phyloP scores from a whole-genome alignment of 2,888 invertebrate genomes.

The Amphipyra tragopoginis region DNA sequence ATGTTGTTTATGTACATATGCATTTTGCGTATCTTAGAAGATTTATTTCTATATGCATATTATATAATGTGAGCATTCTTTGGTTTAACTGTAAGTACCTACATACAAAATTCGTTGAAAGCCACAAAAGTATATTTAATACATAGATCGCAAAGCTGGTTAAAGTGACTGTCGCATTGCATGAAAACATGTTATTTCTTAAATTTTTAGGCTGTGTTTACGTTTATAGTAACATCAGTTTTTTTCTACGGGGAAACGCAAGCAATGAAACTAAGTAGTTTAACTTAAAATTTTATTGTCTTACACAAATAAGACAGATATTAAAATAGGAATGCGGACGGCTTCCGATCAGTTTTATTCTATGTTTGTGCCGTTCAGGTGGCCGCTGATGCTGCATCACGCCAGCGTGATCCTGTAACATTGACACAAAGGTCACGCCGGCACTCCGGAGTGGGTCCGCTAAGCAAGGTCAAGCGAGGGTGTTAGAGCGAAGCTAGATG shows the following conservation, averaged over 20 bases:
- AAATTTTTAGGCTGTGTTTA: background rate
- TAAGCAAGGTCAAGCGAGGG: slow-evolving; percentile 83
- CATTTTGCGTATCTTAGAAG: no score
- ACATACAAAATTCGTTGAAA: no score
- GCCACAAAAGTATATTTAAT: background rate
- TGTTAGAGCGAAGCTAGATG: slow-evolving; percentile 88
- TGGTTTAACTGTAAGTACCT: no score
- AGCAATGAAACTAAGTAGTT: slow-evolving; percentile 75
- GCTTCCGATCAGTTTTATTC: slow-evolving; percentile 73
- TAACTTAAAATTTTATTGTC: slow-evolving; percentile 85
- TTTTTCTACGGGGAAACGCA: slow-evolving; percentile 61
- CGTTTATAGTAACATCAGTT: background rate
- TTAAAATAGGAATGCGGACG: slow-evolving; percentile 85
- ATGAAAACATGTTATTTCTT: slow-evolving; percentile 13
- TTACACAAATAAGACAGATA: slow-evolving; percentile 79
- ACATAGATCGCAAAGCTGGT: slow-evolving; percentile 57
- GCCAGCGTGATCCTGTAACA: slow-evolving; percentile 88
- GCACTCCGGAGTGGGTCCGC: slow-evolving; percentile 73
- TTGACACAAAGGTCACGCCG: slow-evolving; percentile 84
- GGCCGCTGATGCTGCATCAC: slow-evolving; percentile 70
- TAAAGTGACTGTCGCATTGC: slow-evolving; percentile 57
- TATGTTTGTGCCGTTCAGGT: slow-evolving; percentile 59
- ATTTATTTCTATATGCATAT: no score
- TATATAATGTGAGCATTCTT: no score
- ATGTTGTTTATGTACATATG: background rate